Conservation (phyloP, 92 coral and sea anemone genomes). For the Meandrina meandrites region DNA sequence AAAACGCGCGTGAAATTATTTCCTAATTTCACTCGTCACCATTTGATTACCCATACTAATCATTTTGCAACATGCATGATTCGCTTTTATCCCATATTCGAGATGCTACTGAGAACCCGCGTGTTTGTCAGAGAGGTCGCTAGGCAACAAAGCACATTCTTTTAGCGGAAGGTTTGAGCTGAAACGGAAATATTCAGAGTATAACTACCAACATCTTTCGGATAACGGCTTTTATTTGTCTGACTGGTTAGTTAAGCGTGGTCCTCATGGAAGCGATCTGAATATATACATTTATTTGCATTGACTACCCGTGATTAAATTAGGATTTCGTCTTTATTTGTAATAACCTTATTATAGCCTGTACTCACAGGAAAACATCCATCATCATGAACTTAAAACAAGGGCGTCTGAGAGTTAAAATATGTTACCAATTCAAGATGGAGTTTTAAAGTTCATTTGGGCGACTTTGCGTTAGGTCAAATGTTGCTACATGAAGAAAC, state of each 20-base stretch:
- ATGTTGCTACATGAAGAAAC: no score
- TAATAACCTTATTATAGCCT: not conserved
- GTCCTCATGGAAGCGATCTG: not conserved
- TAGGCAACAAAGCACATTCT: not conserved
- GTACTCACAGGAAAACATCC: not conserved
- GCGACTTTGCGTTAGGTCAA: no score
- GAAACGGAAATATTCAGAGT: no score
- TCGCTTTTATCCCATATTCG: not conserved
- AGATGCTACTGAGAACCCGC: not conserved
- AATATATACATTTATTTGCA: no score
- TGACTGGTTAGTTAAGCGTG: no score
- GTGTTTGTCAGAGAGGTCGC: not conserved
- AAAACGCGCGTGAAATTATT: no score
- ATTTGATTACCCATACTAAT: no score
- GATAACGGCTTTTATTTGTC: no score
- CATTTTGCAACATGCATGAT: not conserved
- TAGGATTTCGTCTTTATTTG: not conserved
- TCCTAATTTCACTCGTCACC: no score
- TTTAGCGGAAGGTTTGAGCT: no score
- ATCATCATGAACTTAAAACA: no score
- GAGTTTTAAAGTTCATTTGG: not conserved
- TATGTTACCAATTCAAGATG: not conserved
- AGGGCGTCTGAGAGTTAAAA: not conserved
- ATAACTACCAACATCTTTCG: no score
- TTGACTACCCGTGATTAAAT: not conserved